Conservation (phyloP, 2,888 invertebrate species). For the Orthonevra nobilis region DNA sequence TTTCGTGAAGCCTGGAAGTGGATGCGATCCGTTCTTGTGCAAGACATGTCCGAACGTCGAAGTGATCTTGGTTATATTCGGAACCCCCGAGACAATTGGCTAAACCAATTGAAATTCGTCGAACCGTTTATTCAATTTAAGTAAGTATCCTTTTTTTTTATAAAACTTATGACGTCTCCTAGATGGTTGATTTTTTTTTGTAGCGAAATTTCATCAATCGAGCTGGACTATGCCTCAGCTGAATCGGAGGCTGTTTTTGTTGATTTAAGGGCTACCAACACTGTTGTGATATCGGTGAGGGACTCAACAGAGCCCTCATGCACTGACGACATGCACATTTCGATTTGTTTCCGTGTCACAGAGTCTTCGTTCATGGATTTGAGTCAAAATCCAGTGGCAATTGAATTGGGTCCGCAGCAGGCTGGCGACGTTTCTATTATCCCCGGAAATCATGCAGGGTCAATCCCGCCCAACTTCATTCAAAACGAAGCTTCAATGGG, state of each 20-base stretch:
- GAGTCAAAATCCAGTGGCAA: not conserved
- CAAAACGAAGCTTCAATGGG: no score
- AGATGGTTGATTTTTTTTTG: no score
- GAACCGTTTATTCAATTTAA: conserved; percentile 15
- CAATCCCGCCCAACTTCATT: no score
- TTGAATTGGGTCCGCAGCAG: not conserved
- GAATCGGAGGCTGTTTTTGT: no score
- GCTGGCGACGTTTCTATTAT: not conserved
- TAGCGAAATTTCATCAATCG: no score
- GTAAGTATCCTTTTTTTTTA: not conserved
- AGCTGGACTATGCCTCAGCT: no score
- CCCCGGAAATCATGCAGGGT: not conserved
- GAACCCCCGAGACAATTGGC: conserved; percentile 4
- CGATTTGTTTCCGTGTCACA: not conserved
- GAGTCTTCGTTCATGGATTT: not conserved
- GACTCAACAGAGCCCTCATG: not conserved
- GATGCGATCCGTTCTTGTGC: conserved; percentile 20
- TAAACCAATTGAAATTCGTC: conserved; percentile 12
- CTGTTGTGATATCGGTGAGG: not conserved
- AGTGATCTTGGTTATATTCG: not conserved
- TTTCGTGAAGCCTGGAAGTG: conserved; percentile 42
- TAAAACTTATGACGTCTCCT: no score
- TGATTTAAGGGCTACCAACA: not conserved
- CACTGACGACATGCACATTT: not conserved
- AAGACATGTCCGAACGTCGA: not conserved